Evolutionary conservation across 2,888 invertebrate genomes (phyloP).

Genomic region (Harpalus rubripes): DNA sequence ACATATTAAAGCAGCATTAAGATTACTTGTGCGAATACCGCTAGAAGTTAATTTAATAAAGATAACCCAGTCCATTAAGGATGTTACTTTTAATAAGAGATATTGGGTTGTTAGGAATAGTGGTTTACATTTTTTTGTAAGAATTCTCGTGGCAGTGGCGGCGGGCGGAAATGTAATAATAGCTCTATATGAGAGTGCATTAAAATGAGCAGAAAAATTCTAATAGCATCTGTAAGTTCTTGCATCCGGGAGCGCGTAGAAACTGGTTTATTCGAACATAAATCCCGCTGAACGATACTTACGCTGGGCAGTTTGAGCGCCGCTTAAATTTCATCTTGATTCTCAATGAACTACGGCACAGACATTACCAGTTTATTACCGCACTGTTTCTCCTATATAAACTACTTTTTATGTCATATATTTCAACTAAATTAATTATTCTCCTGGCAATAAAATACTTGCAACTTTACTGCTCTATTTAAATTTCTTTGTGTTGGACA

Average conservation of each 20-base stretch:
- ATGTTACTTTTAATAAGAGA: constrained; percentile 45
- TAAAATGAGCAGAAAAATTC: constrained; percentile 62
- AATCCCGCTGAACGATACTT: constrained; percentile 35
- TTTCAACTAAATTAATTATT: constrained; percentile 19
- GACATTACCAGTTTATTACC: constrained; percentile 44
- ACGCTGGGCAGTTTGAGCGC: constrained; percentile 31
- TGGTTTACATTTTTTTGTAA: constrained; percentile 33
- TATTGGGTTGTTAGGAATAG: constrained; percentile 31
- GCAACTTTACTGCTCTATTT: background rate
- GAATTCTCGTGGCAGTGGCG: constrained; percentile 7
- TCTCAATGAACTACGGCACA: constrained; percentile 40
- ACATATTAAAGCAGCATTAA: constrained; percentile 51
- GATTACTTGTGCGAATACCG: constrained; percentile 53
- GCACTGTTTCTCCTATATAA: constrained; percentile 4
- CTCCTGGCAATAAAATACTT: background rate
- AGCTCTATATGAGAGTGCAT: constrained; percentile 49
- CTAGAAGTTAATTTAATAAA: constrained; percentile 63
- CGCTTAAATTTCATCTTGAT: constrained; percentile 50
- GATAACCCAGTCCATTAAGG: constrained; percentile 58
- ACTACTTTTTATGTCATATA: background rate
- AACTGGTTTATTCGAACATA: constrained; percentile 61
- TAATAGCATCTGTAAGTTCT: constrained; percentile 58
- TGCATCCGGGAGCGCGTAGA: constrained; percentile 58
- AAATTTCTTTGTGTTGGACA: background rate
- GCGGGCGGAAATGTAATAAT: constrained; percentile 61